Conservation (phyloP, 1,140 invertebrate genomes). For the Acromyrmex heyeri region DNA sequence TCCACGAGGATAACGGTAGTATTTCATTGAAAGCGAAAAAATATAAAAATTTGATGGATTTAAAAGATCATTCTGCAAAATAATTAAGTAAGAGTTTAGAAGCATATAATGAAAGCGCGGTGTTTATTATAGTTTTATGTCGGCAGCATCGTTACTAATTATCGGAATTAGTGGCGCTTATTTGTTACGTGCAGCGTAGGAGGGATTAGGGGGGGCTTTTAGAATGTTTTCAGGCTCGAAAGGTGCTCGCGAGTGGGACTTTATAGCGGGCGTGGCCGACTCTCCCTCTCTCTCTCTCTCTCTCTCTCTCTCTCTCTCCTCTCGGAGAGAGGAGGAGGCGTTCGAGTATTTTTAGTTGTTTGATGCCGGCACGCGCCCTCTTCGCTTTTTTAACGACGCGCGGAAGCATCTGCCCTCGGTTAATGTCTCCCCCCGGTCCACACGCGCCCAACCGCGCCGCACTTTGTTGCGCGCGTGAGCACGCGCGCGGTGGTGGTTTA, state of each 20-base stretch:
- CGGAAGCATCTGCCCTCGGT: slow-evolving; percentile 78
- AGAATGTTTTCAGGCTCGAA: slow-evolving; percentile 60
- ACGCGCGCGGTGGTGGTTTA: slow-evolving; percentile 64
- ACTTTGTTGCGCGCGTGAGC: slow-evolving; percentile 37
- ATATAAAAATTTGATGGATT: background rate
- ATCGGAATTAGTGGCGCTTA: slow-evolving; percentile 73
- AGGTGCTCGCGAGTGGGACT: slow-evolving; percentile 69
- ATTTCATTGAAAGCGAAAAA: too few relatives aligned
- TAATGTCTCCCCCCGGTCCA: slow-evolving; percentile 70
- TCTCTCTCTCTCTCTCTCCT: background rate
- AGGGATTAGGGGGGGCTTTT: slow-evolving; percentile 60
- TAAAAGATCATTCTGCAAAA: background rate
- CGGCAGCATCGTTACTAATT: slow-evolving; percentile 71
- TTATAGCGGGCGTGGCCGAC: slow-evolving; percentile 82
- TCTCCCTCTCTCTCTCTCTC: slow-evolving; percentile 49
- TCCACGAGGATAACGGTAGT: background rate
- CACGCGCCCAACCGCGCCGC: slow-evolving; percentile 38
- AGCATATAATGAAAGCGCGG: too few relatives aligned
- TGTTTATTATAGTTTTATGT: slow-evolving; percentile 23
- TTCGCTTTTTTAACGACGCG: slow-evolving; percentile 75
- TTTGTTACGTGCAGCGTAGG: slow-evolving; percentile 64
- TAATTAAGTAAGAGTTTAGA: background rate
- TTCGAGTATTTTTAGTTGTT: slow-evolving; percentile 84
- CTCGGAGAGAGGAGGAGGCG: slow-evolving; percentile 72
- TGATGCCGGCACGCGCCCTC: slow-evolving; percentile 81